A percentile compares a stretch with the other conserved stretches of the same genome.
phyloP scores from a whole-genome alignment of 2,113 vertebrate genomes.

The Tachysurus fulvidraco region DNA sequence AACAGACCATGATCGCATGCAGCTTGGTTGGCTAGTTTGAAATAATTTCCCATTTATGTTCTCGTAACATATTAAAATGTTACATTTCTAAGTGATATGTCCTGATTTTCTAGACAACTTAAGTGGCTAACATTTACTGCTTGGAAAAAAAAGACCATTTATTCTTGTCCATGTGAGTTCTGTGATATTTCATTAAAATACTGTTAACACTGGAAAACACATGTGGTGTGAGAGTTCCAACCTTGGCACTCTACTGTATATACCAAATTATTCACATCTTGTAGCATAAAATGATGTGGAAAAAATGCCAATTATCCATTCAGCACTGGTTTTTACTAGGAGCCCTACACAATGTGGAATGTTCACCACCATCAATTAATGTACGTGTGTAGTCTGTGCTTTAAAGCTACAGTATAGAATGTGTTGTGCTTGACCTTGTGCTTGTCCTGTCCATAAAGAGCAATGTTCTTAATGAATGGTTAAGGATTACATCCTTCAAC shows the following conservation, averaged over 20 bases:
- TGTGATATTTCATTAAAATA: not conserved
- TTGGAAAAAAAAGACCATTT: not conserved
- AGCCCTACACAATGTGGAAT: not conserved
- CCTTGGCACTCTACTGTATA: not conserved
- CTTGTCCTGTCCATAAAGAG: not conserved
- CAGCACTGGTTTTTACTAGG: not conserved
- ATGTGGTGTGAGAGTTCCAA: not conserved
- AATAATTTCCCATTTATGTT: not conserved
- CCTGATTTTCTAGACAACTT: not conserved
- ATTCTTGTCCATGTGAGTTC: not conserved
- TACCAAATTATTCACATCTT: not conserved
- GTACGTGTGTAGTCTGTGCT: not conserved
- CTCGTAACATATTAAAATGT: not conserved
- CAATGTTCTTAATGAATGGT: constrained; percentile 8
- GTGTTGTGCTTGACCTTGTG: constrained; percentile 8
- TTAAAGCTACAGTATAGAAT: not conserved
- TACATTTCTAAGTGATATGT: not conserved
- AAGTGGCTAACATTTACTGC: not conserved
- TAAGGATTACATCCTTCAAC: constrained; percentile 39
- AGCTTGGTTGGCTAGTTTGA: not conserved
- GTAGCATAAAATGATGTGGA: not conserved
- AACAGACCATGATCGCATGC: not conserved
- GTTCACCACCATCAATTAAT: not conserved
- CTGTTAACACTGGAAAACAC: not conserved
- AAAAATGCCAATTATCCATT: not conserved